Evolutionary conservation across 2,113 vertebrate genomes (phyloP).

Genomic region (Ranitomeya imitator): DNA sequence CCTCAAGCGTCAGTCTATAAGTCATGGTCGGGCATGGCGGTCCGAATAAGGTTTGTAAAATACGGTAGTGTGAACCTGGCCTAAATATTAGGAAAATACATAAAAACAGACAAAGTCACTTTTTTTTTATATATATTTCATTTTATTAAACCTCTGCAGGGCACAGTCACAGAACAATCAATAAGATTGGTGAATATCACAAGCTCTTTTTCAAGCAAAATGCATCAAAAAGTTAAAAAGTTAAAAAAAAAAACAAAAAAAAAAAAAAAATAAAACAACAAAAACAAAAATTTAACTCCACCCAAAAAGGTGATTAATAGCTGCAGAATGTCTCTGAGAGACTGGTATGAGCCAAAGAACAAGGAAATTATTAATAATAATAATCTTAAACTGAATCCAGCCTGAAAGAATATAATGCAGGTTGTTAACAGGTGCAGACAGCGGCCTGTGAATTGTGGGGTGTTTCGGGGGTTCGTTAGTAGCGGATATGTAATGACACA

Average conservation of each 20-base stretch:
- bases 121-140: constrained; percentile 64
- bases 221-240: constrained; percentile 78
- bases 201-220: constrained; percentile 84
- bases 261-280: constrained; percentile 60
- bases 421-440: not conserved
- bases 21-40: too few species aligned
- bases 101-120: constrained; percentile 6
- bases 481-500: not conserved
- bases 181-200: constrained; percentile 84
- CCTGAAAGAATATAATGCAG: constrained; percentile 48
- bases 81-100: not conserved
- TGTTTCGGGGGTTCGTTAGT: not conserved
- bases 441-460: constrained; percentile 23
- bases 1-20: too few species aligned
- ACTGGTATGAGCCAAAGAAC: constrained; percentile 73
- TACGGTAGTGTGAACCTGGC: too few species aligned
- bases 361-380: constrained; percentile 63
- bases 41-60: too few species aligned
- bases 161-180: constrained; percentile 85
- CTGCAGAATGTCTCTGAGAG: constrained; percentile 81
- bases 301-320: constrained; percentile 86
- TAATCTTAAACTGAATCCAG: constrained; percentile 59
- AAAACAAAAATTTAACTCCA: constrained; percentile 73
- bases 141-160: constrained; percentile 83
- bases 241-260: constrained; percentile 69